A percentile compares a stretch with the other conserved stretches of the same genome.
Evolutionary conservation across 2,888 invertebrate species (phyloP).

Genomic region (Holacanthella duospinosa): DNA sequence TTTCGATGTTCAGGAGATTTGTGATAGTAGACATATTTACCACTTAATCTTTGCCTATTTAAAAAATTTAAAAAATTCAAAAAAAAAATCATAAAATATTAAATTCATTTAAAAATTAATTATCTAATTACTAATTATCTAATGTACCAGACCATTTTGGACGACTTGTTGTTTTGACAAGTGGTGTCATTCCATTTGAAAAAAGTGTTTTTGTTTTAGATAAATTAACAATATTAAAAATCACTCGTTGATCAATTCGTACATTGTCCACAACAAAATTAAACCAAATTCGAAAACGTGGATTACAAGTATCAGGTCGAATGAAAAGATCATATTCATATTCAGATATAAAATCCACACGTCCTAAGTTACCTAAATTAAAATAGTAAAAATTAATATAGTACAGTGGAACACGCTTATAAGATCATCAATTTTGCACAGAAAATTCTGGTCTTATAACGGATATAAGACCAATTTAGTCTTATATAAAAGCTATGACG

Average conservation of each 20-base stretch:
- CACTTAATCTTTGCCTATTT: constrained; percentile 66
- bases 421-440: no score
- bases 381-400: background rate
- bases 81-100: background rate
- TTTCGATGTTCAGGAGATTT: constrained; percentile 77
- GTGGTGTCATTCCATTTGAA: constrained; percentile 79
- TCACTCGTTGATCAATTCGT: constrained; percentile 81
- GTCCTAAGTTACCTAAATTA: constrained; percentile 67
- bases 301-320: constrained; percentile 91
- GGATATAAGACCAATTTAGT: no score
- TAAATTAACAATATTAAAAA: constrained; percentile 94
- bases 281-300: constrained; percentile 88
- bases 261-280: constrained; percentile 97
- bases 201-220: constrained; percentile 84
- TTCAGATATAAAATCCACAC: constrained; percentile 85
- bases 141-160: constrained; percentile 48
- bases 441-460: no score
- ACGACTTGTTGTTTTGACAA: constrained; percentile 81
- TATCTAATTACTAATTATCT: no score
- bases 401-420: no score
- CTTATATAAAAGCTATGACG: no score
- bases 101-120: no score
- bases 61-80: constrained; percentile 20
- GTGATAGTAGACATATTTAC: constrained; percentile 81
- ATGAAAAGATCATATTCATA: constrained; percentile 93